Base-by-base conservation (phyloP, 1,140 invertebrate genomes). In the Dendroctonus ponderosae region DNA sequence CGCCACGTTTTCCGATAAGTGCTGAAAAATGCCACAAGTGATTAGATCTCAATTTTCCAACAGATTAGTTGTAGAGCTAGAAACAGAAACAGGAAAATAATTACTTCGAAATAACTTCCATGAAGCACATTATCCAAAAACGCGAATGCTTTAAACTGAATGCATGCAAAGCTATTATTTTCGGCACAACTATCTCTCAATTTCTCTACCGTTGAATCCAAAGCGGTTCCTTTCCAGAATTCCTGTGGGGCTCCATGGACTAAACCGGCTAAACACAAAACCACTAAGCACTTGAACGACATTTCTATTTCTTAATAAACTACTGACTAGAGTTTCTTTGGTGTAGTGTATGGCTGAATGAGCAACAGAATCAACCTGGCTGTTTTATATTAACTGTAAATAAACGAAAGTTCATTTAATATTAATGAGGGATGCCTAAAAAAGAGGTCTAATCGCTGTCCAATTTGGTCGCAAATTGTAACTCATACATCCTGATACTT, bases 61-160 rank as follows among this genome's bases (percentile, higher is more conserved):
- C 26, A 26, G 26, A 26, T 3, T 26, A 3, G 1, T 26, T 26
- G 1, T 2, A 26, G 26, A 26, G 50, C 9, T 37, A n/a, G 9
- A 26, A 52, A 6, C n/a, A n/a, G 9, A 26, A 52, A 6, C n/a
- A 14, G 26, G n/a, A 5, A n/a, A 7, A 9, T 9, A 67, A 48
- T 59, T 61, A 70, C 87, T 71, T 88, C 86, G 5, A 90, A 90
- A 64, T 83, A 86, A 72, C 91, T 89, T 79, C 90, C 89, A 77
- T 86, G 87, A 79, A 91, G 85, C 68, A 91, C 85, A 74, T 86
- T 86, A 77, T 91, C 89, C 73, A 92, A 79, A 57, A 91, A 83
- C 58, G 88, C 87, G 78, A 92, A 86, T 56, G 90, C 87, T 74
- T 90, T 91, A 80, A 86, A 90, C 78, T 92, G 91, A 79, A 92